A percentile compares a stretch with the other conserved stretches of the same genome.
These are phyloP conservation scores for Sminthurides aquaticus DNA, from an alignment of 2,888 invertebrate species.

Conservation along the genomic window DNA sequence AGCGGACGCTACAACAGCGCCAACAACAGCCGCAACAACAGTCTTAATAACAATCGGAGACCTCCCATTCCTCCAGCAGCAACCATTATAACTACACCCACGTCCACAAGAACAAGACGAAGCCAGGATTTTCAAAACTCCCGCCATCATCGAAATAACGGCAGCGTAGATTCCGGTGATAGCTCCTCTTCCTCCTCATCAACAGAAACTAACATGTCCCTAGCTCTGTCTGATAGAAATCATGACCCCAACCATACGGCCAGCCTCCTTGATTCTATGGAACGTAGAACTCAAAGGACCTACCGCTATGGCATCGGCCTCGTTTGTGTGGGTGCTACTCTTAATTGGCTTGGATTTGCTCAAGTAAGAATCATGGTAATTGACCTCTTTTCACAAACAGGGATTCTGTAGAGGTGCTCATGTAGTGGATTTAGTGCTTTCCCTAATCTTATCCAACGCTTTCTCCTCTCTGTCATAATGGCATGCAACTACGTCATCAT, in stretches of 20 bases:
- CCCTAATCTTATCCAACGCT: too few species aligned
- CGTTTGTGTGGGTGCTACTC: conserved; percentile 63
- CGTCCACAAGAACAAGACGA: not conserved
- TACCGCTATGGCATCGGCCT: conserved; percentile 67
- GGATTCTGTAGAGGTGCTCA: not conserved
- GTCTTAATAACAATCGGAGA: not conserved
- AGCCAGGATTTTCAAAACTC: not conserved
- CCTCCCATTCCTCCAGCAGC: too few species aligned
- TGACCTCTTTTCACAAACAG: not conserved
- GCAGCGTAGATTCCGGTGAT: not conserved
- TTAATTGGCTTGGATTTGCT: conserved; percentile 66
- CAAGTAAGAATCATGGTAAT: conserved; percentile 48
- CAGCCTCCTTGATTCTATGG: conserved; percentile 39
- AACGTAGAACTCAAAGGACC: conserved; percentile 53
- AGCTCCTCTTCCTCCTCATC: not conserved
- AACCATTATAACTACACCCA: too few species aligned
- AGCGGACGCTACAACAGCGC: not conserved
- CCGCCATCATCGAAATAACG: not conserved
- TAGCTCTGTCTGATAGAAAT: conserved; percentile 11
- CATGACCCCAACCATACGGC: conserved; percentile 22
- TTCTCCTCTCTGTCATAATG: too few species aligned
- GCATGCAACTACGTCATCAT: too few species aligned
- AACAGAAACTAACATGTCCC: conserved; percentile 7
- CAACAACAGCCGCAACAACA: too few species aligned
- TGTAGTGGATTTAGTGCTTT: not conserved